phyloP scores from a whole-genome alignment of 2,888 invertebrate genomes.

The Perizoma flavofasciatum region DNA sequence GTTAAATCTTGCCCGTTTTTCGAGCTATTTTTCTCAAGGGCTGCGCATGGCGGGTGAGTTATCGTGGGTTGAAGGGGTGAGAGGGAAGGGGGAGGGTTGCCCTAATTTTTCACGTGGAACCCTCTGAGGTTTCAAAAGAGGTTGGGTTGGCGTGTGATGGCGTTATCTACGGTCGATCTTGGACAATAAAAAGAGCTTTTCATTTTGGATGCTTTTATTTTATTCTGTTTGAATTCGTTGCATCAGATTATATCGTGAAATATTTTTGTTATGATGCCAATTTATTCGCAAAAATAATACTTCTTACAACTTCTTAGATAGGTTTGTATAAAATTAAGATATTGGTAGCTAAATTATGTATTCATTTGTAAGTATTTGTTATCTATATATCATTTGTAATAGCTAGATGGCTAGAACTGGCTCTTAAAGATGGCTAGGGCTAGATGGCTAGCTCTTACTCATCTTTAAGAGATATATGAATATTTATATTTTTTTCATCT shows the following conservation, averaged over 20 bases:
- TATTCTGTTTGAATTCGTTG: conserved; percentile 25
- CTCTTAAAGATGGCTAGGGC: no score
- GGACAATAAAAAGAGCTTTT: conserved; percentile 36
- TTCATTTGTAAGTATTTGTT: no score
- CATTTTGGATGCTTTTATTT: conserved; percentile 37
- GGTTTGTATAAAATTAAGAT: no score
- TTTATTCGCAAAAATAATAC: no score
- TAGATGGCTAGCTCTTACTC: no score
- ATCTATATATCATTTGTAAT: no score
- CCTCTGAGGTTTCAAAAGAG: conserved; percentile 68
- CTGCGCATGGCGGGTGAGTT: conserved; percentile 64
- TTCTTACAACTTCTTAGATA: no score
- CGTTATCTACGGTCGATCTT: conserved; percentile 41
- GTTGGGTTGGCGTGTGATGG: conserved; percentile 46
- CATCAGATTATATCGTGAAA: background rate
- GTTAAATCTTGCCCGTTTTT: conserved; percentile 78
- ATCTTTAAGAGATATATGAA: no score
- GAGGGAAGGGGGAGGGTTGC: conserved; percentile 56
- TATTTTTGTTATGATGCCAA: no score
- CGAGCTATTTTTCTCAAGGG: conserved; percentile 83
- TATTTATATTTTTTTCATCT: no score
- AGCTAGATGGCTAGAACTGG: no score
- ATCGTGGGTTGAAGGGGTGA: conserved; percentile 46
- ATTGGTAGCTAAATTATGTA: no score
- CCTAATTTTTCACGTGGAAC: conserved; percentile 74